Evolutionary conservation across 30 jellyfish, hydroid and myxozoan genomes (phyloP).

Genomic region (Aurelia sp.): DNA sequence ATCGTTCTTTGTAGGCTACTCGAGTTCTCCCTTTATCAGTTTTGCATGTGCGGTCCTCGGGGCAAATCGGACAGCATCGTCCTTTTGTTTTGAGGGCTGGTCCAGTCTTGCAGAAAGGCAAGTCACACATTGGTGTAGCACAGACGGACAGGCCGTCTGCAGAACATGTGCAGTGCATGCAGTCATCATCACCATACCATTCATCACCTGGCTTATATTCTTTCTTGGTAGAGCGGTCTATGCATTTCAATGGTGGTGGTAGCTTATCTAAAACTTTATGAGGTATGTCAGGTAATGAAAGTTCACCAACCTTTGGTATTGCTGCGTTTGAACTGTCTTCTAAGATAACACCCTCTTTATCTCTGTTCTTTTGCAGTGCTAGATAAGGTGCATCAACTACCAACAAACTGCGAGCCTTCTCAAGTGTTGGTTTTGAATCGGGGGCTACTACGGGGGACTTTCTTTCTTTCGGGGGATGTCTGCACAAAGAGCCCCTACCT

Average conservation of each 20-base stretch:
- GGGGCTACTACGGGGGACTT: too few relatives aligned
- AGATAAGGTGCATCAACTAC: too few relatives aligned
- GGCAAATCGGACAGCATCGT: conserved; percentile 89
- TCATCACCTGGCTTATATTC: conserved; percentile 54
- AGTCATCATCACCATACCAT: conserved; percentile 84
- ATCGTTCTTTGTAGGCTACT: conserved; percentile 57
- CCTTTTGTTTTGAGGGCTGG: conserved; percentile 68
- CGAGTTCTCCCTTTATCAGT: conserved; percentile 39
- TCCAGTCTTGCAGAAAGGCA: conserved; percentile 82
- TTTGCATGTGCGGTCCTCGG: conserved; percentile 64
- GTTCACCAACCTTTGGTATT: too few relatives aligned
- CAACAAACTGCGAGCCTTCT: too few relatives aligned
- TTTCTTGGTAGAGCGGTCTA: conserved; percentile 28
- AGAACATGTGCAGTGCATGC: conserved; percentile 78
- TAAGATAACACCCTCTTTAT: too few relatives aligned
- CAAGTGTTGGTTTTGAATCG: too few relatives aligned
- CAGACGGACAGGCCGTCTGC: conserved; percentile 67
- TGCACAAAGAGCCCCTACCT: too few relatives aligned
- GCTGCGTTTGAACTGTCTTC: too few relatives aligned
- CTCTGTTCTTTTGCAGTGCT: too few relatives aligned
- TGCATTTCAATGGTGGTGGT: background rate
- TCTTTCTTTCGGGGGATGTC: too few relatives aligned
- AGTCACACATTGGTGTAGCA: conserved; percentile 85
- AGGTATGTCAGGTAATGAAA: conserved; percentile 7
- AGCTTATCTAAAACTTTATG: background rate